phyloP scores from a whole-genome alignment of 2,113 vertebrate species.

The Prunella himalayana region DNA sequence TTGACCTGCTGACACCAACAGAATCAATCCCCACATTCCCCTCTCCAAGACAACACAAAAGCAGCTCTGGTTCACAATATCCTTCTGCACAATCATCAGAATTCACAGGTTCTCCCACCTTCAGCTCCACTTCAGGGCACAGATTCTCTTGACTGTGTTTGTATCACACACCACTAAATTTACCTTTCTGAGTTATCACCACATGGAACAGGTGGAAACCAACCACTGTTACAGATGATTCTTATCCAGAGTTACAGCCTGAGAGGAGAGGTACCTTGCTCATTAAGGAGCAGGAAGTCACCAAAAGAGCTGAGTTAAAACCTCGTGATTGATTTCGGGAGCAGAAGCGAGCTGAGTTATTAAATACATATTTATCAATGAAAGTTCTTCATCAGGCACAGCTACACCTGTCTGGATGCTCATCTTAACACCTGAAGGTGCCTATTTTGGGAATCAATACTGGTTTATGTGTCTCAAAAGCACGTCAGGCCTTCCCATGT shows the following conservation, averaged over 20 bases:
- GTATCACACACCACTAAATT: neutral
- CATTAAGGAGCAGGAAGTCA: neutral
- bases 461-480: neutral
- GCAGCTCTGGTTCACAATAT: rapidly evolving
- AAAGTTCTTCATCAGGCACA: neutral
- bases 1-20: neutral
- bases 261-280: neutral
- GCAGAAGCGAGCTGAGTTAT: neutral
- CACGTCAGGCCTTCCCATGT: neutral
- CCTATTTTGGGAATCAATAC: rapidly evolving
- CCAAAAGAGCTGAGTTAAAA: neutral
- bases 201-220: neutral
- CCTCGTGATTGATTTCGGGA: neutral
- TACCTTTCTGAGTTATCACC: neutral
- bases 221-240: rapidly evolving
- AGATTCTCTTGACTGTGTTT: neutral
- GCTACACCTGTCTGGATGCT: neutral
- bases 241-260: neutral
- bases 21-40: neutral
- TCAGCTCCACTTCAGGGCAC: rapidly evolving
- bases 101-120: neutral
- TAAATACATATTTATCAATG: neutral
- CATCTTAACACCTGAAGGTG: neutral
- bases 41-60: neutral
- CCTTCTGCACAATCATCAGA: neutral